Evolutionary conservation across 2,797 vertebrate species (phyloP).

Genomic region (Cirrhinus mrigala): DNA sequence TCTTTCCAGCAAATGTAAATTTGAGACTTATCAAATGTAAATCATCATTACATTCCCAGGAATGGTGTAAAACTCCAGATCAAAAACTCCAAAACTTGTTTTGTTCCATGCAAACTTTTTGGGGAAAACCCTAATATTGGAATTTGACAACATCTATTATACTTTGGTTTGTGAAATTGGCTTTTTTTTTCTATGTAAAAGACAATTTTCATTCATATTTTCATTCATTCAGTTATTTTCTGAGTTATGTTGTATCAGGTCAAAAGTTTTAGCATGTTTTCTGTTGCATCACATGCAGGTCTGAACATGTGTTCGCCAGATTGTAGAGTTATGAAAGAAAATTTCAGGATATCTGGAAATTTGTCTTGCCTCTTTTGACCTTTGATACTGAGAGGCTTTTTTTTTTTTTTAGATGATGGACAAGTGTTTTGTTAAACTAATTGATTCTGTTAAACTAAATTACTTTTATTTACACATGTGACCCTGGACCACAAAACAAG

Average conservation of each 20-base stretch:
- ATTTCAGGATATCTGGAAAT: not conserved
- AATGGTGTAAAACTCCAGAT: not conserved
- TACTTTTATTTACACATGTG: not conserved
- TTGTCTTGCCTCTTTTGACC: not conserved
- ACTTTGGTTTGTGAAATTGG: not conserved
- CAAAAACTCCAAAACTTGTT: constrained; percentile 7
- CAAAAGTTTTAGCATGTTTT: constrained; percentile 34
- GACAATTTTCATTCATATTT: constrained; percentile 23
- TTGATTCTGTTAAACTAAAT: not conserved
- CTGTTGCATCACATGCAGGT: constrained; percentile 52
- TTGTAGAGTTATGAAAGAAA: constrained; percentile 17
- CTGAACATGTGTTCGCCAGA: constrained; percentile 49
- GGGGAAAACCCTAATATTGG: not conserved
- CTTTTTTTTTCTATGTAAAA: not conserved
- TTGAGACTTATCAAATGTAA: not conserved
- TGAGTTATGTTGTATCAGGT: not conserved
- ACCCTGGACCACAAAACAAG: no score
- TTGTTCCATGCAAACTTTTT: not conserved
- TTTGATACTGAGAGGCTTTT: not conserved
- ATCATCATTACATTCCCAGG: constrained; percentile 1
- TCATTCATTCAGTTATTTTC: constrained; percentile 1
- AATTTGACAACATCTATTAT: not conserved
- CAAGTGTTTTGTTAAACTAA: not conserved
- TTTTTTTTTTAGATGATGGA: not conserved
- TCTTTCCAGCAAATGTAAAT: constrained; percentile 1